Percentiles rank a stretch among this genome's conserved stretches.
Conservation (phyloP, 2,888 invertebrate genomes). For the Merodon equestris region DNA sequence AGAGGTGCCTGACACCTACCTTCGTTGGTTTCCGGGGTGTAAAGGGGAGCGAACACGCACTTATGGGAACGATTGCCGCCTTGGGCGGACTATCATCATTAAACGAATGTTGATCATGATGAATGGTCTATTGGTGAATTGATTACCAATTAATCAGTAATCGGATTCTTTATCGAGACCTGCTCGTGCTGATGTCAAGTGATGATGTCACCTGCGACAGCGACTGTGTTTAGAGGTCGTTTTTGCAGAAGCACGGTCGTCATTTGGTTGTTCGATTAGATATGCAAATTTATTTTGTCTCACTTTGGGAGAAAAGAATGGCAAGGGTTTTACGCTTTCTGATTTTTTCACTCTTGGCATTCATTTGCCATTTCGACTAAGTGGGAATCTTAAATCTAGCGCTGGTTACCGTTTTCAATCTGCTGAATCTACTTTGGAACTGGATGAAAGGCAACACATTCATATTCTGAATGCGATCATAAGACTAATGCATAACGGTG, state of each 20-base stretch:
- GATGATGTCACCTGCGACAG: constrained; percentile 45
- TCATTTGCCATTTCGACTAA: too few species aligned
- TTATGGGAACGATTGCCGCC: neutral
- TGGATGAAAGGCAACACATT: too few species aligned
- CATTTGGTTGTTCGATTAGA: constrained; percentile 29
- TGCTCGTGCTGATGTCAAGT: constrained; percentile 31
- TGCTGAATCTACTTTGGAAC: too few species aligned
- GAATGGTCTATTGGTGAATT: constrained; percentile 50
- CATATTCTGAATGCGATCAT: too few species aligned
- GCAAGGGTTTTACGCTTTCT: constrained; percentile 52
- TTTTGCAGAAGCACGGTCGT: constrained; percentile 30
- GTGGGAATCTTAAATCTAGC: too few species aligned
- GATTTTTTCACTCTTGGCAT: constrained; percentile 24
- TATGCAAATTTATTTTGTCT: constrained; percentile 58
- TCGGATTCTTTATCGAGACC: constrained; percentile 16
- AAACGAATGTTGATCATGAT: constrained; percentile 59
- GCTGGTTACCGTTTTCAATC: too few species aligned
- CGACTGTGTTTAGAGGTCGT: constrained; percentile 32
- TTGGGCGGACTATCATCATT: constrained; percentile 29
- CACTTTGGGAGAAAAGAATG: constrained; percentile 10
- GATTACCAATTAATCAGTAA: constrained; percentile 54
- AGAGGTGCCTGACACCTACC: constrained; percentile 48
- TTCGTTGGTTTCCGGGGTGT: neutral
- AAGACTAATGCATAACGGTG: too few species aligned
- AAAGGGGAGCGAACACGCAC: constrained; percentile 42